Evolutionary conservation across 2,113 vertebrate species (phyloP).

Genomic region (Strigops habroptila): DNA sequence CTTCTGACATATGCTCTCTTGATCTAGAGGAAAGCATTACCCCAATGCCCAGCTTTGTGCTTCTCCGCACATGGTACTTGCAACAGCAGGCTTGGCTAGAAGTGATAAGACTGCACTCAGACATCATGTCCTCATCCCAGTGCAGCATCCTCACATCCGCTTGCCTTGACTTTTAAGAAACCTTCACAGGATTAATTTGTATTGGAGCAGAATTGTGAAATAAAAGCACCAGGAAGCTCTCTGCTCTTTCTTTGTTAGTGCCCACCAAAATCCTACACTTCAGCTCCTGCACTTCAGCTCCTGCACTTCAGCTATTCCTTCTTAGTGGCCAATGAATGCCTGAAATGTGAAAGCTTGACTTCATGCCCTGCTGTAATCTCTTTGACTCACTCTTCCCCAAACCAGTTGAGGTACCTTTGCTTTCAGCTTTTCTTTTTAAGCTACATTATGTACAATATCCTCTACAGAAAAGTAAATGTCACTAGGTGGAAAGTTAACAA

Average conservation of each 20-base stretch:
- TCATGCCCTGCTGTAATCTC: background rate
- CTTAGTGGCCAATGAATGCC: background rate
- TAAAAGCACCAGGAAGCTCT: background rate
- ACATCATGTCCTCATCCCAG: background rate
- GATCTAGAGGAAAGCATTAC: background rate
- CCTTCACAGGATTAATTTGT: background rate
- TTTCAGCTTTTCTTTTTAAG: background rate
- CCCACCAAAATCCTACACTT: background rate
- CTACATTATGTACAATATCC: background rate
- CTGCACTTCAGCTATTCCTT: rapidly evolving
- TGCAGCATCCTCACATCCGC: rapidly evolving
- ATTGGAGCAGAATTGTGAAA: background rate
- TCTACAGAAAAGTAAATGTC: background rate
- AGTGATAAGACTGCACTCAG: background rate
- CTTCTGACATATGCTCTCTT: background rate
- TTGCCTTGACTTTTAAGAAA: background rate
- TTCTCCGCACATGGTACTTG: rapidly evolving
- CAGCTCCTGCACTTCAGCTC: background rate
- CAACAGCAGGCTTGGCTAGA: background rate
- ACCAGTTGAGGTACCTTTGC: background rate
- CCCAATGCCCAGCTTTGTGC: background rate
- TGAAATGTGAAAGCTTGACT: background rate
- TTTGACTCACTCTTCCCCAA: background rate
- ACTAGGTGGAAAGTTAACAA: background rate
- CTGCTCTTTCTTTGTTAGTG: background rate